Conservation (phyloP, 1,140 invertebrate genomes). For the Bombus difficillimus region DNA sequence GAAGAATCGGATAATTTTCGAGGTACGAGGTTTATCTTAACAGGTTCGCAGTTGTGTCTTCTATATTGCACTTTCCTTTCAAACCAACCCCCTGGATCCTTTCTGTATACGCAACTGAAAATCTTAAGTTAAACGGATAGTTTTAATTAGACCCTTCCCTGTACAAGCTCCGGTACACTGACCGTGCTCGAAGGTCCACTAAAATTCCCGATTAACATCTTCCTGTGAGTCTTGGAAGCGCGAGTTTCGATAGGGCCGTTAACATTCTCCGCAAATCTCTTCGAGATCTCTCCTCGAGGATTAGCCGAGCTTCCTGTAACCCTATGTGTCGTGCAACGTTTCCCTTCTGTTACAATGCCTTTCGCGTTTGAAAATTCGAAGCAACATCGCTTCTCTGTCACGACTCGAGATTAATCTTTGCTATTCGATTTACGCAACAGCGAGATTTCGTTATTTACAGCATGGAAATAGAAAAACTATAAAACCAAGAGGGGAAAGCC, state of each 20-base stretch:
- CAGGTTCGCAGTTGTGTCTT: not conserved
- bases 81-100: not conserved
- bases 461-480: not conserved
- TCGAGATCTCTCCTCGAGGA: not conserved
- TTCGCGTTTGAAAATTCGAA: no score
- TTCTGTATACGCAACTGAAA: not conserved
- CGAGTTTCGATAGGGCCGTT: conserved; percentile 12
- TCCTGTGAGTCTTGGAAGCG: not conserved
- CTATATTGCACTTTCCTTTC: not conserved
- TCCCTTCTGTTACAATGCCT: not conserved
- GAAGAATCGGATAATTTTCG: not conserved
- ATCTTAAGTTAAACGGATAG: not conserved
- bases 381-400: no score
- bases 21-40: not conserved
- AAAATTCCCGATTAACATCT: conserved; percentile 14
- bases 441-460: not conserved
- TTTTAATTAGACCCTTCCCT: conserved; percentile 9
- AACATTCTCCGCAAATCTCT: conserved; percentile 19
- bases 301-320: not conserved
- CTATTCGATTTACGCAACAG: not conserved
- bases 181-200: not conserved
- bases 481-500: not conserved
- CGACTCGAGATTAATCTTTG: not conserved
- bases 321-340: not conserved
- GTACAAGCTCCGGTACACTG: not conserved